Base-by-base conservation (phyloP, 2,113 vertebrate species). In the Ochotona princeps region DNA sequence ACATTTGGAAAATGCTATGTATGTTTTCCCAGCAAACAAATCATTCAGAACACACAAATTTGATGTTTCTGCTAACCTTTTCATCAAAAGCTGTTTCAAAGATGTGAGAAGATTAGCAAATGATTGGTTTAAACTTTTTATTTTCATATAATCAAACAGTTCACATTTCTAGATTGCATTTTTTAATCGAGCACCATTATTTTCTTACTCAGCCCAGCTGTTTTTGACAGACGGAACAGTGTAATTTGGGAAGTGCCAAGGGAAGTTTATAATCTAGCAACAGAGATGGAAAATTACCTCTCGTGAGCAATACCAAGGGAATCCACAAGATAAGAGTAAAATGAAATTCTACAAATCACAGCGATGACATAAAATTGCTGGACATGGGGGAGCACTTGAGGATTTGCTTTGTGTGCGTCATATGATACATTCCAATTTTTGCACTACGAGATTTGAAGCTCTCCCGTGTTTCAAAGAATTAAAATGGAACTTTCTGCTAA, bases 41-140 rank as follows among this genome's bases (percentile, higher is more conserved):
- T 81, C 67, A 95, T 94, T 94, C 82, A 92, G 75, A 94, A 94
- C 66, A n/a, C 92, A 54, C 60, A 96, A 88, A 97, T 96, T 83
- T 96, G 84, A 95, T 97, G 93, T 95, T 96, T 97, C 75, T 90
- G 83, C 83, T 96, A 97, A 97, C 96, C 96, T 97, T 97, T 96
- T 96, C 96, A 96, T 97, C 96, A 96, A 88, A 96, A 73, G 87
- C 90, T 70, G 11, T 85, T 96, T 95, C 96, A 94, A 72, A 95
- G 78, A 96, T 63, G 70, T 57, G 83, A 90, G 95, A 94, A 96
- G 83, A 97, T 97, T 95, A 95, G 96, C 78, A 96, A 97, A 97
- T 94, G 96, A 96, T 95, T 92, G 86, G 93, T 92, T 97, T 95
- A 89, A 94, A 94, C 84, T 96, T 94, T 93, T 93, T 96, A 94